Percentiles rank a stretch among this genome's conserved stretches.
These are phyloP conservation scores for Conomelus anceps DNA, from an alignment of 2,888 invertebrate genomes.

Conservation along the genomic window DNA sequence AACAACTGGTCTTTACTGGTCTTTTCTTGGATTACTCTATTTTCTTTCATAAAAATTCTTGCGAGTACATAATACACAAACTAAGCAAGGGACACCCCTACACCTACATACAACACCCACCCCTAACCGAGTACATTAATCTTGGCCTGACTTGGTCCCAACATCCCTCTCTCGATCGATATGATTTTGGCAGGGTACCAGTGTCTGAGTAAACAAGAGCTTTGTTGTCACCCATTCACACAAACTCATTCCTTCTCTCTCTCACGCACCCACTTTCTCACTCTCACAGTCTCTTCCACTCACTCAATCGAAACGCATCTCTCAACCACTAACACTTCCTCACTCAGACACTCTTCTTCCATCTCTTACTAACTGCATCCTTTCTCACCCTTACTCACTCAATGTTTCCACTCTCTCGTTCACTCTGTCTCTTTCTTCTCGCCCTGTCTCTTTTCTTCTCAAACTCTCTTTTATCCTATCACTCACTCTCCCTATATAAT, in stretches of 20 bases:
- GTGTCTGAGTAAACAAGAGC: not conserved
- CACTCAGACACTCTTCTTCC: too few species aligned
- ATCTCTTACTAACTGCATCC: too few species aligned
- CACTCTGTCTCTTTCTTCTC: not conserved
- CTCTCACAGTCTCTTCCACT: not conserved
- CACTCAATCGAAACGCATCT: too few species aligned
- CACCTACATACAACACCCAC: not conserved
- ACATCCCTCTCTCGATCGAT: not conserved
- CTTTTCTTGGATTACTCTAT: too few species aligned
- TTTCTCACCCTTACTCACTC: too few species aligned
- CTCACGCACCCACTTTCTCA: not conserved
- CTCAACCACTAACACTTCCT: too few species aligned
- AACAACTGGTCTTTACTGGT: too few species aligned
- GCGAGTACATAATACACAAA: not conserved
- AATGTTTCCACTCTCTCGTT: too few species aligned
- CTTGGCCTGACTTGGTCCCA: not conserved
- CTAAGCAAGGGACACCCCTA: not conserved
- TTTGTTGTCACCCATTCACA: not conserved
- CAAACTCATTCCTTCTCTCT: not conserved
- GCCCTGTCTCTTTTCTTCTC: too few species aligned
- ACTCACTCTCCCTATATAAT: too few species aligned
- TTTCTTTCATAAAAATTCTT: not conserved
- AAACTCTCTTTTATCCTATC: too few species aligned
- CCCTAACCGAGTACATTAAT: not conserved
- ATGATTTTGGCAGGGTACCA: slow-evolving; percentile 7